A percentile compares a stretch with the other conserved stretches of the same genome.
These are phyloP conservation scores for Caloenas nicobarica DNA, from an alignment of 2,113 vertebrate genomes.

Conservation along the genomic window DNA sequence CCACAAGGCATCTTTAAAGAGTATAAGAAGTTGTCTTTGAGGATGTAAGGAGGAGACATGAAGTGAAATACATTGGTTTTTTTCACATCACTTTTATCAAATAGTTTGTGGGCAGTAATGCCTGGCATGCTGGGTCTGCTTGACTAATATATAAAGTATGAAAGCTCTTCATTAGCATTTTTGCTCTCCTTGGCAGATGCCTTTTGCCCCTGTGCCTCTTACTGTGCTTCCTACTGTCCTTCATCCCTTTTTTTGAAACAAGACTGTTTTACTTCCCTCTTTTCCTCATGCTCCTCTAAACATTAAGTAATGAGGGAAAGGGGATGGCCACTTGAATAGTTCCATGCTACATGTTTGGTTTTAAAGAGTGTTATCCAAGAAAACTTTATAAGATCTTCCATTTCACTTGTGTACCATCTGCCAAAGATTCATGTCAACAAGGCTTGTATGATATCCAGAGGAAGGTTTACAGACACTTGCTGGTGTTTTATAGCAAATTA, in stretches of 20 bases:
- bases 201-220: not conserved
- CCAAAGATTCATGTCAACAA: not conserved
- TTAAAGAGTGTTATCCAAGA: not conserved
- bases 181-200: not conserved
- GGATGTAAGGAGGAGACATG: not conserved
- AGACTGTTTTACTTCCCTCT: not conserved
- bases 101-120: not conserved
- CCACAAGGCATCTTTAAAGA: not conserved
- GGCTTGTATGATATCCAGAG: not conserved
- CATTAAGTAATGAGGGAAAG: not conserved
- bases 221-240: not conserved
- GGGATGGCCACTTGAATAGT: not conserved
- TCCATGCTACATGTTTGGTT: not conserved
- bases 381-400: not conserved
- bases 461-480: not conserved
- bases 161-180: not conserved
- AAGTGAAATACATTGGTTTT: rapidly evolving
- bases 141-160: not conserved
- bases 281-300: not conserved
- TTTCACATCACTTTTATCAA: not conserved
- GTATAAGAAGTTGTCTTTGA: not conserved
- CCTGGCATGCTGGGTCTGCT: not conserved
- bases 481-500: constrained; percentile 6
- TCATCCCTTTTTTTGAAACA: not conserved
- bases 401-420: not conserved